Evolutionary conservation across 2,888 invertebrate genomes (phyloP).

Genomic region (Tortrix viridana): DNA sequence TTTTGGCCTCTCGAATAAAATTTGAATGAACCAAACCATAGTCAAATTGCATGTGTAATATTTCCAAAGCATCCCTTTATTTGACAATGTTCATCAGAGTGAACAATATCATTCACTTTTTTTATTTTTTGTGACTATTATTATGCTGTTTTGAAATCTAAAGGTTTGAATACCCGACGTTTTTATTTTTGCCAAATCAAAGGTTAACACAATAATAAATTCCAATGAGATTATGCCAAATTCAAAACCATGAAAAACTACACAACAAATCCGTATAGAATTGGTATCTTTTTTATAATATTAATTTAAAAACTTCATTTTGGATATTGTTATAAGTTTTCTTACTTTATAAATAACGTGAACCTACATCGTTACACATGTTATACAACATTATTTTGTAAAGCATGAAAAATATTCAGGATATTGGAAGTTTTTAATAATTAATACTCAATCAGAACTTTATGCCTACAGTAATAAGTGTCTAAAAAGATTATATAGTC

Average conservation of each 20-base stretch:
- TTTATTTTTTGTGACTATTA: too few species aligned
- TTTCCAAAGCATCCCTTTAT: too few species aligned
- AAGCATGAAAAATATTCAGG: too few species aligned
- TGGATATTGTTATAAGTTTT: neutral
- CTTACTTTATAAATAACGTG: too few species aligned
- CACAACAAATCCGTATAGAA: conserved; percentile 7
- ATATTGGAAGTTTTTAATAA: neutral
- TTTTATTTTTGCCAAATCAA: too few species aligned
- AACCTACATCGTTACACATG: too few species aligned
- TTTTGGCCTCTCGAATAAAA: conserved; percentile 20
- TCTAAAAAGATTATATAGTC: neutral
- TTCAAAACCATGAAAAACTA: conserved; percentile 4
- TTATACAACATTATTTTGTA: too few species aligned
- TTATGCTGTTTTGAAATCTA: too few species aligned
- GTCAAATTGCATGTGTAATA: neutral
- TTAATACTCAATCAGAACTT: neutral
- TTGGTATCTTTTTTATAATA: conserved; percentile 7
- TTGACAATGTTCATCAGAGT: too few species aligned
- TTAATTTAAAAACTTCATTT: conserved; percentile 6
- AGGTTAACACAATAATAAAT: neutral
- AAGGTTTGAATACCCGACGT: too few species aligned
- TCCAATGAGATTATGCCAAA: conserved; percentile 14
- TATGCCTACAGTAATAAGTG: neutral
- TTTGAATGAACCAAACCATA: conserved; percentile 18
- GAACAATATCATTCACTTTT: too few species aligned